phyloP scores from a whole-genome alignment of 1,140 invertebrate species.

The Drosophila suzukii region DNA sequence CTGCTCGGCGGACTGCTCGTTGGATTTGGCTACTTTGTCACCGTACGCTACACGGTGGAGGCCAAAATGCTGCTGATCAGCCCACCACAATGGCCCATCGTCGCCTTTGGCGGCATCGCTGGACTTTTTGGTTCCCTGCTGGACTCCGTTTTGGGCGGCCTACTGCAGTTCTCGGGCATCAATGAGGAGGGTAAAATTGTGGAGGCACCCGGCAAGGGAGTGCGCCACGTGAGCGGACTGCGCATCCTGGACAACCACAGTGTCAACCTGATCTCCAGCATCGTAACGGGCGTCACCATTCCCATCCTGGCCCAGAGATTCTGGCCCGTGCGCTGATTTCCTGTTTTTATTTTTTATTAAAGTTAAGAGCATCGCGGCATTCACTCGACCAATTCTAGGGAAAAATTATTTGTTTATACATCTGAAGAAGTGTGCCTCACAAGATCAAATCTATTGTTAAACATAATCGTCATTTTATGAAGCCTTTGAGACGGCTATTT shows the following conservation, averaged over 20 bases:
- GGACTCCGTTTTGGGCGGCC: slow-evolving; percentile 94
- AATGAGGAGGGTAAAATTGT: slow-evolving; percentile 90
- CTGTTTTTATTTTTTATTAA: slow-evolving; percentile 1
- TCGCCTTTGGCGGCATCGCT: slow-evolving; percentile 89
- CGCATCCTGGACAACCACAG: slow-evolving; percentile 95
- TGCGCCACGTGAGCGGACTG: slow-evolving; percentile 91
- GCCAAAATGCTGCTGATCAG: slow-evolving; percentile 86
- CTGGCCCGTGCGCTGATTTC: slow-evolving; percentile 85
- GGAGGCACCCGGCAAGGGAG: slow-evolving; percentile 88
- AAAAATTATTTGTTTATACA: neutral
- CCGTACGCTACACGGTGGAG: slow-evolving; percentile 88
- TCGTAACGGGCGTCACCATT: slow-evolving; percentile 90
- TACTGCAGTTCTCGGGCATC: slow-evolving; percentile 93
- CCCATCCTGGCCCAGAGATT: slow-evolving; percentile 89
- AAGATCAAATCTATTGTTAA: neutral
- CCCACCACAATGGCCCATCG: slow-evolving; percentile 93
- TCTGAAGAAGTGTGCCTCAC: neutral
- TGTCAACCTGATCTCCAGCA: slow-evolving; percentile 93
- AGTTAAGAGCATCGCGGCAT: neutral
- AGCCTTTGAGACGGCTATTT: neutral
- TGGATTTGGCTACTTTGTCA: slow-evolving; percentile 90
- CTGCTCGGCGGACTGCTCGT: slow-evolving; percentile 90
- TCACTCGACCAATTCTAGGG: neutral
- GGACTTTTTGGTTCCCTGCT: slow-evolving; percentile 93
- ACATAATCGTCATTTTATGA: neutral